These are phyloP conservation scores for Empis stercorea DNA, from an alignment of 2,888 invertebrate species.

Conservation along the genomic window DNA sequence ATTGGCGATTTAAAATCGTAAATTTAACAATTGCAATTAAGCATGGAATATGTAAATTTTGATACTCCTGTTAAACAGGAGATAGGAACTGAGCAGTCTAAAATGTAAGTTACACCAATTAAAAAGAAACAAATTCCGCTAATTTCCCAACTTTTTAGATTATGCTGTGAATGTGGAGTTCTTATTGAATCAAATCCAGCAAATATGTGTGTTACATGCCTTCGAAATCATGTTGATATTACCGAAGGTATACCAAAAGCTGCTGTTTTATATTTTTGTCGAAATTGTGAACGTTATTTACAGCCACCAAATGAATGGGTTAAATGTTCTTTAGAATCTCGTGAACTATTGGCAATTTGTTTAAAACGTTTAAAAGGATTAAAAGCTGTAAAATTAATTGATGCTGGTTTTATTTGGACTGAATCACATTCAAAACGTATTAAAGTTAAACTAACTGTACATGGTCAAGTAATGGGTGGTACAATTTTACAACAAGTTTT, in stretches of 20 bases:
- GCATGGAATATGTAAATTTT: constrained; percentile 6
- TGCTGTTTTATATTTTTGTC: constrained; percentile 77
- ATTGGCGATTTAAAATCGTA: too few species aligned
- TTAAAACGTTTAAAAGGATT: constrained; percentile 85
- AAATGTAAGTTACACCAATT: constrained; percentile 3
- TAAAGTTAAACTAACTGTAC: constrained; percentile 89
- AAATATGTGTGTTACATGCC: constrained; percentile 94
- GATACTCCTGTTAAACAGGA: constrained; percentile 1
- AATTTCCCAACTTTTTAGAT: constrained; percentile 34
- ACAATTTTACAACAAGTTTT: constrained; percentile 90
- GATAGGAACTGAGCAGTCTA: neutral
- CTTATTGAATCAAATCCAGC: constrained; percentile 89
- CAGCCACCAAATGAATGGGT: constrained; percentile 89
- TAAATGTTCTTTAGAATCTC: constrained; percentile 71
- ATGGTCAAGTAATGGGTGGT: constrained; percentile 86
- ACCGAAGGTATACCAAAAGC: constrained; percentile 95
- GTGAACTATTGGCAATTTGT: constrained; percentile 80
- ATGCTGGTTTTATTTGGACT: constrained; percentile 97
- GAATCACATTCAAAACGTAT: constrained; percentile 97
- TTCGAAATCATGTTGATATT: constrained; percentile 85
- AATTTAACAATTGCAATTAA: too few species aligned
- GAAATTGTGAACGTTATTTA: constrained; percentile 86
- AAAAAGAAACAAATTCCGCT: too few species aligned
- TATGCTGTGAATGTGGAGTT: constrained; percentile 91
- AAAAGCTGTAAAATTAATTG: constrained; percentile 77